phyloP scores from a whole-genome alignment of 2,888 invertebrate genomes.

The Euphydryas editha region DNA sequence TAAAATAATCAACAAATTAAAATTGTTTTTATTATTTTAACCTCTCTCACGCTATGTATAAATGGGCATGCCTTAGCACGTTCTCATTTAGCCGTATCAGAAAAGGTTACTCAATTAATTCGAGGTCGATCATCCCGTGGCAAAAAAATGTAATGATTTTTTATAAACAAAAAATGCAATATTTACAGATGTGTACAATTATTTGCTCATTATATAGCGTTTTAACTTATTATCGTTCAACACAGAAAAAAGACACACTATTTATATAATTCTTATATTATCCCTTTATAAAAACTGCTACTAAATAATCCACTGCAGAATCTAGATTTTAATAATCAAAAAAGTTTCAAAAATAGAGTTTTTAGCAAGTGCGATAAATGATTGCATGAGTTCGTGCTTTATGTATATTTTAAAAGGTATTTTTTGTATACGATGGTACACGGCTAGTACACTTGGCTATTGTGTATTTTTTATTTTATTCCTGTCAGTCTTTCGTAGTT shows the following conservation, averaged over 20 bases:
- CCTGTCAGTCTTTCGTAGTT: no score
- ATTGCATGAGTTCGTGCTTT: no score
- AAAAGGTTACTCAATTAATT: conserved; percentile 8
- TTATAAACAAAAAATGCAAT: neutral
- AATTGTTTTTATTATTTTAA: neutral
- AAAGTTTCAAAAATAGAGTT: no score
- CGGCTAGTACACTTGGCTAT: no score
- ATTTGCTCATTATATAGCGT: neutral
- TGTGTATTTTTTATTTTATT: no score
- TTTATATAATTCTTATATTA: no score
- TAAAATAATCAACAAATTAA: neutral
- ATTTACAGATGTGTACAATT: neutral
- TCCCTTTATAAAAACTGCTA: no score
- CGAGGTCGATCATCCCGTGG: neutral
- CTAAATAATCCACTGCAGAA: no score
- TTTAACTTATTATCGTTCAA: neutral
- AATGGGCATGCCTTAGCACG: neutral
- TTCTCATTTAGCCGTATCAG: neutral
- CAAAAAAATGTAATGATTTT: neutral
- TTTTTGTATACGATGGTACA: no score
- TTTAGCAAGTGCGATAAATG: no score
- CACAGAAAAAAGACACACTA: neutral
- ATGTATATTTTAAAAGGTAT: no score
- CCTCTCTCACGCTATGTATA: neutral
- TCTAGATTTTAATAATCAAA: no score